Evolutionary conservation across 1,140 invertebrate genomes (phyloP), one percentile per base, ranked within the genome.

Genomic region (Marisa cornuarietis): DNA sequence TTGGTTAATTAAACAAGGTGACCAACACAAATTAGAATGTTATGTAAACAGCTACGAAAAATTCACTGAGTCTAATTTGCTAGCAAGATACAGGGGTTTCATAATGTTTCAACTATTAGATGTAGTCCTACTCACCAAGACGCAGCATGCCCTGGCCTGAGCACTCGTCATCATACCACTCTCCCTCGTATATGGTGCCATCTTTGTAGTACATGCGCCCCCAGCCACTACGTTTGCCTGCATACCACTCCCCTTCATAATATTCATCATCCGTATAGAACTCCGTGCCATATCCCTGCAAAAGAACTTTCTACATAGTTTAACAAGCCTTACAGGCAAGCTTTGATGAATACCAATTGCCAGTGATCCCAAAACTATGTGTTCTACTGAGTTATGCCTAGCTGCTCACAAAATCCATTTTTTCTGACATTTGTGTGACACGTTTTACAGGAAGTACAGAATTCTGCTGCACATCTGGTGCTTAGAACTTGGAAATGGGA

Each of bases 241-340:
- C 87, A 80, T 91, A 91, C 90, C 90, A 92, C 82, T 92, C 91
- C 3, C 91, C 91, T 85, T 92, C 91, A 85, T 91, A 92, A 79
- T 89, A 91, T 76, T 91, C 89, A 62, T 85, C 82, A 73, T 90
- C 85, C 11, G 83, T 76, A 81, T 90, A 91, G 82, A 90, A 91
- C 80, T 90, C 86, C 71, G 89, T 91, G 71, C 91, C 91, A 87
- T 91, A 91, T 51, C 90, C 90, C 90, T 91, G 66, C 18, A 83
- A 76, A 49, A 81, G 54, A 58, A 58, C 16, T 58, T 18, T 58
- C 54, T 14, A 9, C 52, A 54, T 54, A 14, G 8, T 54, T 9
- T 14, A 54, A 54, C 8, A 54, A 54, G 8, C 52, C 8, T 54
- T 8, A 9, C 52, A 54, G 8, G 8, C 52, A 54, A 54, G 52